Conservation (phyloP, 2,113 vertebrate species). For the Scomber colias region DNA sequence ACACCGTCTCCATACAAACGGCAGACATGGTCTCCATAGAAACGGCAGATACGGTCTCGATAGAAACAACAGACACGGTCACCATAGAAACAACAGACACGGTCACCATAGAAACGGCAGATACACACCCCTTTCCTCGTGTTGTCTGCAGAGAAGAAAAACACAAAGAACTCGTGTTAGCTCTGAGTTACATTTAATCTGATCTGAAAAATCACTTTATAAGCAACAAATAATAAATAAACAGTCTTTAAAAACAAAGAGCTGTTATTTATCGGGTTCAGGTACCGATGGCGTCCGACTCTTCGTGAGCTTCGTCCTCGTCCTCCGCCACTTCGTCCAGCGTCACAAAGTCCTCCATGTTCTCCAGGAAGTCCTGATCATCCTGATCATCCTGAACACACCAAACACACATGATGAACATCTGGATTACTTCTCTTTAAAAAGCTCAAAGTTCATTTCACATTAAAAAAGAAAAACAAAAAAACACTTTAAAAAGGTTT, state of each 20-base stretch:
- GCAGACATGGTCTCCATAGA: no score
- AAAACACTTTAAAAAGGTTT: no score
- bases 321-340: constrained; percentile 94
- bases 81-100: background rate
- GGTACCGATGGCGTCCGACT: constrained; percentile 28
- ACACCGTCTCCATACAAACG: no score
- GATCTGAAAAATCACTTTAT: no score
- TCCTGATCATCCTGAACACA: constrained; percentile 21
- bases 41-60: background rate
- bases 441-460: background rate
- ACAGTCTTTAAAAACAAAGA: no score
- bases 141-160: constrained; percentile 63
- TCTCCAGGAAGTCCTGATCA: constrained; percentile 89
- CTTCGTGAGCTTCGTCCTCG: constrained; percentile 82
- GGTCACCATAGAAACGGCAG: background rate
- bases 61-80: no score
- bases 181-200: background rate
- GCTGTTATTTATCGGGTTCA: no score
- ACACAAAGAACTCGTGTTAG: background rate
- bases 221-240: no score
- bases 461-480: no score
- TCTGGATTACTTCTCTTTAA: background rate
- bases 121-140: constrained; percentile 64
- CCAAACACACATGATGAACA: background rate
- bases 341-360: constrained; percentile 96